These are phyloP conservation scores for Ivindomyrus marchei DNA, from an alignment of 2,113 vertebrate species.

Conservation along the genomic window DNA sequence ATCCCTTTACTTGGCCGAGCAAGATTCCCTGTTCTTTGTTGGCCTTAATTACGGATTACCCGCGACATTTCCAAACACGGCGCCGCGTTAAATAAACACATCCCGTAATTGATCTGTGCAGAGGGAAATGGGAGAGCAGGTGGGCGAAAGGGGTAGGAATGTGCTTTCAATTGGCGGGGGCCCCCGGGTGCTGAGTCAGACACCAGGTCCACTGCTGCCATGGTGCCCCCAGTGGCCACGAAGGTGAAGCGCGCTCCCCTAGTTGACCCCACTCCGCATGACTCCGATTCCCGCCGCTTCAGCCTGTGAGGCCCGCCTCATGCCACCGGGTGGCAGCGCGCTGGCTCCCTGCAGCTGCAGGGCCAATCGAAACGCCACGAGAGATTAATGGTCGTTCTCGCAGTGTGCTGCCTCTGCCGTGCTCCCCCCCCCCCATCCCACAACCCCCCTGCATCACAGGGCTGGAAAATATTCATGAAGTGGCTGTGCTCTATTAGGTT, in stretches of 20 bases:
- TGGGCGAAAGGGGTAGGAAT: not conserved
- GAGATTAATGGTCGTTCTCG: conserved; percentile 7
- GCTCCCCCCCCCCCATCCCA: not conserved
- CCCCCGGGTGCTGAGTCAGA: not conserved
- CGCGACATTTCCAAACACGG: conserved; percentile 28
- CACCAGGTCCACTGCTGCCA: not conserved
- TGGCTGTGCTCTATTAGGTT: conserved; percentile 58
- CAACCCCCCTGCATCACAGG: not conserved
- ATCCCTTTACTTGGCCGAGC: not conserved
- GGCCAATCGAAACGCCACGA: not conserved
- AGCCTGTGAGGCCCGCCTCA: not conserved
- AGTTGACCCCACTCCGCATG: not conserved
- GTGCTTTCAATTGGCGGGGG: not conserved
- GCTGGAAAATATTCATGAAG: conserved; percentile 55
- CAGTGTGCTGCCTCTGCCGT: not conserved
- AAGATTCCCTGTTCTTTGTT: conserved; percentile 27
- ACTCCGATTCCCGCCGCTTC: not conserved
- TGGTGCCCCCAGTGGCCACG: not conserved
- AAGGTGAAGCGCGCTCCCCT: not conserved
- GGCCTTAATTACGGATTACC: conserved; percentile 38
- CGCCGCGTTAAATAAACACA: conserved; percentile 23
- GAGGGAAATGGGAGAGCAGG: not conserved
- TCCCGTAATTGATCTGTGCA: conserved; percentile 23
- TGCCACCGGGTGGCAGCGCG: not conserved
- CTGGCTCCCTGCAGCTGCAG: not conserved